Evolutionary conservation across 2,113 vertebrate species (phyloP), one percentile per base, ranked within the genome.

Genomic region (Corvus hawaiiensis): DNA sequence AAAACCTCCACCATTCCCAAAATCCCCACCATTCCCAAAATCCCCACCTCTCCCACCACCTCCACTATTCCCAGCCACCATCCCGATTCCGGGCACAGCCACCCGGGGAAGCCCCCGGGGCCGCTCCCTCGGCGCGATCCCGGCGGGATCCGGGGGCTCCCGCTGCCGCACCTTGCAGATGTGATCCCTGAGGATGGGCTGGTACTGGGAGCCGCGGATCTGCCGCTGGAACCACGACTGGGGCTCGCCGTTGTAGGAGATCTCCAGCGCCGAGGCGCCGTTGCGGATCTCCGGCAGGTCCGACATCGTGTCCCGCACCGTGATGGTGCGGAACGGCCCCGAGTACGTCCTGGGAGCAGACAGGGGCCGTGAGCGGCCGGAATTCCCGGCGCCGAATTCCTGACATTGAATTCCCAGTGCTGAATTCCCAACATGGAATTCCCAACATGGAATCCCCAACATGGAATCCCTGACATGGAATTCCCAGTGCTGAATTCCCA

Each of bases 151-250:
- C 17, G 23, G 22, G 2, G 11, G 10, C 4, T 18, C 5, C n/a
- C 10, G 1, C 3, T 0, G 6, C 10, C 24, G 14, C 86, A 99
- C 99, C 98, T 99, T 99, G 95, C 99, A 99, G 97, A 99, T 99
- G 52, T 99, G 99, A 84, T 99, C 99, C 97, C 98, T 98, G 97
- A 99, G 99, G 93, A 99, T 99, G n/a, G 99, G 99, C 94, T 99
- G 99, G 91, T 99, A 99, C 93, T 99, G 99, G 0, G 99, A 98
- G 41, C 99, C 99, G 44, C 99, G 97, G 87, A 99, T 99, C 86
- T 99, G 99, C 69, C 99, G 98, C 98, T 99, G 99, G 98, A 99
- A 99, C 99, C 99, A 99, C 22, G 99, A 99, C 97, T 99, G 99
- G 3, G 99, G 99, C 80, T 99, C 99, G 4, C 99, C 99, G 0